Evolutionary conservation across 2,113 vertebrate species (phyloP).

Genomic region (Plectropomus leopardus): DNA sequence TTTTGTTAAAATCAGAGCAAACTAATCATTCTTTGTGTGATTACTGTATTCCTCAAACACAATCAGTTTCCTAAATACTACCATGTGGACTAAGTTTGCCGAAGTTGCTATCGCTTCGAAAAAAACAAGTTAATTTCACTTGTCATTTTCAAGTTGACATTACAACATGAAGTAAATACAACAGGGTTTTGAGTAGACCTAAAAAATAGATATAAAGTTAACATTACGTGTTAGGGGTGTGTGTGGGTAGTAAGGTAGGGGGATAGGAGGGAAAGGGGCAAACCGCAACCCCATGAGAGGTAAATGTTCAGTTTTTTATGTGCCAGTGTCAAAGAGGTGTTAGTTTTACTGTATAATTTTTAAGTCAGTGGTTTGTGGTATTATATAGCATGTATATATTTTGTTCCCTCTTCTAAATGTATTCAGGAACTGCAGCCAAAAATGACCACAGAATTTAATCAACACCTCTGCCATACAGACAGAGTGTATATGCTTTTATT

Average conservation of each 20-base stretch:
- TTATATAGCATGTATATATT: neutral
- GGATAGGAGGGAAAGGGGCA: neutral
- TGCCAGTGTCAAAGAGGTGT: slow-evolving; percentile 1
- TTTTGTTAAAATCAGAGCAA: too few relatives aligned
- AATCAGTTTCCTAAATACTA: too few relatives aligned
- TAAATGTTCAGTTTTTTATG: neutral
- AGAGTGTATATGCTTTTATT: neutral
- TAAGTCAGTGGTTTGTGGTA: neutral
- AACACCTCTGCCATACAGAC: neutral
- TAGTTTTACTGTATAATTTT: neutral
- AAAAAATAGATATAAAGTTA: too few relatives aligned
- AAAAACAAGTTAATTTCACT: too few relatives aligned
- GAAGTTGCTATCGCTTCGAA: too few relatives aligned
- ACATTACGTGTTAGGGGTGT: too few relatives aligned
- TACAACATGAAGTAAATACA: too few relatives aligned
- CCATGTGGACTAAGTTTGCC: too few relatives aligned
- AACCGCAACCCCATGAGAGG: slow-evolving; percentile 23
- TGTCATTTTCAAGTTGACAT: too few relatives aligned
- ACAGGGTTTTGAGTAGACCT: too few relatives aligned
- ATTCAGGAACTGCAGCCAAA: neutral
- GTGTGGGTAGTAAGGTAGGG: slow-evolving; percentile 36
- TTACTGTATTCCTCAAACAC: too few relatives aligned
- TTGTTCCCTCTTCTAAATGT: neutral
- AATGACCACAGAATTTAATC: slow-evolving; percentile 11
- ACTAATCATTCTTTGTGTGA: too few relatives aligned